Base-by-base conservation (phyloP, 1,140 invertebrate species). In the Lordiphosa mommai region DNA sequence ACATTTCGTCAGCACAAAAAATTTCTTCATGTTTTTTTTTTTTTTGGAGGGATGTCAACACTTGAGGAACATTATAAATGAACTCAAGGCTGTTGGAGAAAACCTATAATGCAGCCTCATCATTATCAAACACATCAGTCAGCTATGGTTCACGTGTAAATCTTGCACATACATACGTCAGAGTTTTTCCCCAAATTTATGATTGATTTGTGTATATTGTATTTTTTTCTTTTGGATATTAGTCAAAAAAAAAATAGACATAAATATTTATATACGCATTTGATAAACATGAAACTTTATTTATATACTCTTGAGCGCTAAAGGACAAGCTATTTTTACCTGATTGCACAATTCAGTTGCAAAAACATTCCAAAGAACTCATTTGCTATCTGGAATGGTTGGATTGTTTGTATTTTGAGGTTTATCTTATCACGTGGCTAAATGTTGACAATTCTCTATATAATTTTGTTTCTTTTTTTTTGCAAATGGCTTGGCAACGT, bases 121-220 rank as follows among this genome's bases (percentile, higher is more conserved):
- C 44, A 61, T 29, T 14, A 41, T 12, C 10, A 61, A 82, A 79
- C 70, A 70, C 82, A 79, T 79, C 76, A 69, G 66, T 74, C 74
- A 66, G 32, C 64, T 23, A 7, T 5, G 23, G 6, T 7, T 27
- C 23, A 23, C 20, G 20, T 23, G 51, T 9, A 8, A 48, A 49
- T 43, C 44, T 38, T 38, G 14, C 10, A 6, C 33, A 34, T 36
- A 13, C 34, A 14, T 40, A 43, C 40, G 40, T 43, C 40, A 43
- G 9, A 29, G 40, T 27, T 43, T 43, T 43, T 20, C 20, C 40
- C 40, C 10, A 37, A 36, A 41, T 27, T 2, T 13, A 29, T 43
- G 40, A 43, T 43, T 43, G 40, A 43, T 41, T 20, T 41, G 38
- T 27, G 6, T 27, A 27, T 27, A 27, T 27, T 27, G 23, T 27